Evolutionary conservation across 2,888 invertebrate genomes (phyloP).

Genomic region (Odiellus spinosus): DNA sequence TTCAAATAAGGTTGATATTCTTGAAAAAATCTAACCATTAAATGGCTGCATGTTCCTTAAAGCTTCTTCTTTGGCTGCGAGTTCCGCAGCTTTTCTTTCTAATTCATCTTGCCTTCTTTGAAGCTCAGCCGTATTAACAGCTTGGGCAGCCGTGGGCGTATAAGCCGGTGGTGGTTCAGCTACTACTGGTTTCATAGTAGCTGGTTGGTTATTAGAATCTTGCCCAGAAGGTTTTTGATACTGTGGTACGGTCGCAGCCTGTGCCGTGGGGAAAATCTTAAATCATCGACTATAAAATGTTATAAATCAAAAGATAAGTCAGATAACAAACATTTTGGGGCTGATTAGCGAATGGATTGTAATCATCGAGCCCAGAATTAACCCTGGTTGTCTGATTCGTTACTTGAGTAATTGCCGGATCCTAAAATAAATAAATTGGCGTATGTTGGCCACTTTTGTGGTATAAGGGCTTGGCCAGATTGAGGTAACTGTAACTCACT

Average conservation of each 20-base stretch:
- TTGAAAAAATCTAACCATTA: slow-evolving; percentile 28
- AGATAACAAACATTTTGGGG: slow-evolving; percentile 3
- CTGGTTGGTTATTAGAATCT: slow-evolving; percentile 44
- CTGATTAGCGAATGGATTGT: slow-evolving; percentile 81
- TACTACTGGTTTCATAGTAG: slow-evolving; percentile 60
- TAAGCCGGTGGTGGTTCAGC: slow-evolving; percentile 35
- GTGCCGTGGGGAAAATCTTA: too few species aligned
- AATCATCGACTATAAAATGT: too few species aligned
- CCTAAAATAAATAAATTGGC: slow-evolving; percentile 41
- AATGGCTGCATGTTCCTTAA: slow-evolving; percentile 39
- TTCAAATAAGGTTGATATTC: too few species aligned
- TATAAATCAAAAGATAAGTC: too few species aligned
- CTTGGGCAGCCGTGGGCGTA: slow-evolving; percentile 40
- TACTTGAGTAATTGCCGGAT: slow-evolving; percentile 84
- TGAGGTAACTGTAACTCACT: background rate
- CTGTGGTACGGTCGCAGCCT: slow-evolving; percentile 11
- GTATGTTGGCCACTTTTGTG: too few species aligned
- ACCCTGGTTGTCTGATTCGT: slow-evolving; percentile 52
- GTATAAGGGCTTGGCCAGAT: too few species aligned
- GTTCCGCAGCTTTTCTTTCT: slow-evolving; percentile 76
- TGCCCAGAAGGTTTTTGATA: slow-evolving; percentile 18
- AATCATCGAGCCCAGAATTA: slow-evolving; percentile 69
- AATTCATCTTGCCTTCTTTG: slow-evolving; percentile 44
- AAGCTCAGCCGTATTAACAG: slow-evolving; percentile 35
- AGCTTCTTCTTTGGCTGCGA: slow-evolving; percentile 75